Base-by-base conservation (phyloP, 1,140 invertebrate genomes). In the Coptotermes formosanus region DNA sequence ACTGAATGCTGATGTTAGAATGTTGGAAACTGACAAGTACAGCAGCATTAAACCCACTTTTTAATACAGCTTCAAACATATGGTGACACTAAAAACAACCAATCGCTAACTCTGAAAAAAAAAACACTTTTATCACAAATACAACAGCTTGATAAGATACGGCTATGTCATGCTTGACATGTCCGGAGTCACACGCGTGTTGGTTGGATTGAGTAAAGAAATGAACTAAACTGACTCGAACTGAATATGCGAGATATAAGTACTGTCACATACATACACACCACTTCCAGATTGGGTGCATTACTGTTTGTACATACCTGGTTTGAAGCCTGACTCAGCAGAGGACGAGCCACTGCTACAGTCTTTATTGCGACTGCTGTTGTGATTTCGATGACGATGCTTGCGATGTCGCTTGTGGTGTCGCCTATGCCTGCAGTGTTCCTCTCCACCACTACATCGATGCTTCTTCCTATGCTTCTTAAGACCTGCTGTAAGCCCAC, bases 391-490 rank as follows among this genome's bases (percentile, higher is more conserved):
- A 84, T 92, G 92, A 55, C 89, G 91, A 85, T 92, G 92, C 88
- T 92, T 92, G 55, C 96, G 94, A 88, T 95, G 94, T 89, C 95
- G 96, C 89, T 95, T 95, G 88, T 95, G 94, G 88, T 95, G 94
- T 89, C 93, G 93, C 69, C 93, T 92, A 87, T 96, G 95, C 87
- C 95, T 96, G 82, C 95, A 95, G 87, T 93, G 93, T 86, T 95
- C 93, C 86, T 95, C 95, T 85, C 91, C 92, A 88, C 93, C 95
- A 85, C 91, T 92, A 88, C 93, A 95, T 89, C 94, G 95, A 89
- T 96, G 95, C 88, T 93, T 95, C 89, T 93, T 95, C 89, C 94
- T 95, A 90, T 92, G 95, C 88, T 94, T 94, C 87, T 93, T 94
- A 89, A 45, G 89, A 86, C 59, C 88, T 85, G 59, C 23, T 43